Conservation (phyloP, 2,888 invertebrate genomes). For the Eudiplozoon nipponicum region DNA sequence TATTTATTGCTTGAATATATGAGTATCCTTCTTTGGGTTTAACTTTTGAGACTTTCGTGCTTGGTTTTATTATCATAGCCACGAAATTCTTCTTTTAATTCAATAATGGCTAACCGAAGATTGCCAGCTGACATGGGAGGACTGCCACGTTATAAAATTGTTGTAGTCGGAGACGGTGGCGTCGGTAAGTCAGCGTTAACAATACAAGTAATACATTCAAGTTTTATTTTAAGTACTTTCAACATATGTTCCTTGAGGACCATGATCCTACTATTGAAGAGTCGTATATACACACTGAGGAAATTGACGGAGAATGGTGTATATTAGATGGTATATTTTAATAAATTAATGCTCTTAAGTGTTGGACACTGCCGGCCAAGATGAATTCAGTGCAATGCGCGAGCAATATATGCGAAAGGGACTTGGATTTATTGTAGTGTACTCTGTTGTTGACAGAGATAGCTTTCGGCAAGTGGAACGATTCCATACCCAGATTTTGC, state of each 20-base stretch:
- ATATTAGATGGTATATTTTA: constrained; percentile 43
- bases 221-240: constrained; percentile 46
- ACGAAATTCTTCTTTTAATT: too few relatives aligned
- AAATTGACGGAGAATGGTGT: constrained; percentile 64
- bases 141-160: constrained; percentile 39
- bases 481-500: constrained; percentile 56
- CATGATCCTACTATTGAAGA: constrained; percentile 83
- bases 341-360: constrained; percentile 32
- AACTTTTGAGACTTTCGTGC: too few relatives aligned
- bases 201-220: constrained; percentile 25
- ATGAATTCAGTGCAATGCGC: constrained; percentile 66
- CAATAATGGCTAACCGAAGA: too few relatives aligned
- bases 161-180: constrained; percentile 69
- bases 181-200: constrained; percentile 79
- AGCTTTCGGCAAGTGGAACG: constrained; percentile 55
- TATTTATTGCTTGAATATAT: too few relatives aligned
- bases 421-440: constrained; percentile 62
- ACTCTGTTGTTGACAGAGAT: constrained; percentile 60
- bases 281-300: constrained; percentile 65
- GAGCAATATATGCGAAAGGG: constrained; percentile 43
- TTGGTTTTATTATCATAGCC: too few relatives aligned
- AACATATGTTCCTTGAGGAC: constrained; percentile 64
- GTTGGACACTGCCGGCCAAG: constrained; percentile 50
- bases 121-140: constrained; percentile 1
- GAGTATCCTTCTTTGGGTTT: too few relatives aligned